Base-by-base conservation (phyloP, 2,797 vertebrate genomes). In the Paguma larvata region DNA sequence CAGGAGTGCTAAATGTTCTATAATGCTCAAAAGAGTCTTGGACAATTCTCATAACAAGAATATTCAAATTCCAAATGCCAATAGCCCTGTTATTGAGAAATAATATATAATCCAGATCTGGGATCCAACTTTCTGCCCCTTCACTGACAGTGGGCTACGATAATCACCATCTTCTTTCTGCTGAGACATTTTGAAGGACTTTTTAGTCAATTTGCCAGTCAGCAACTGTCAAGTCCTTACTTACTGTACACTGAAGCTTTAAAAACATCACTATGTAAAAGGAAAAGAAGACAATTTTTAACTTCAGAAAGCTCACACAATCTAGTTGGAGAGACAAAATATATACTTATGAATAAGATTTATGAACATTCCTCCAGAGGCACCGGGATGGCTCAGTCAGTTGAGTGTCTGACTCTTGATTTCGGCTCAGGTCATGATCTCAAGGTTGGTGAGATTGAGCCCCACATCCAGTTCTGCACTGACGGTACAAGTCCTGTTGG, bases 261-360 rank as follows among this genome's bases (percentile, higher is more conserved):
- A 79, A 87, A 2, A n/a, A 41, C 38, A 38, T 3, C 30, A 77
- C 44, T 48, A 41, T 51, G 34, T n/a, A 82, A 85, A 95, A 97
- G 21, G 38, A 67, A 59, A 85, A 41, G 25, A 91, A 68, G 30
- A 53, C 4, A 56, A 2, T 53, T 1, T 90, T 92, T 79, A 85
- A 85, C 16, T 83, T 89, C 67, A 91, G 44, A 92, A 34, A 53
- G 8, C 9, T 89, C 84, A n/a, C 84, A n/a, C 13, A 68, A 25
- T 97, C 44, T 85, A 94, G 75, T 70, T 95, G 30, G 41, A 62
- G 91, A 91, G 23, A 85, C 6, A 95, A 73, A 88, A 80, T 88
- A 77, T 32, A 53, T 5, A 82, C 41, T 72, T 85, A 15, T 25
- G 32, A 77, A 75, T 56, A 93, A 73, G 21, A 84, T 56, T 87